These are phyloP conservation scores for Vimba vimba DNA, from an alignment of 2,113 vertebrate genomes.

Conservation along the genomic window DNA sequence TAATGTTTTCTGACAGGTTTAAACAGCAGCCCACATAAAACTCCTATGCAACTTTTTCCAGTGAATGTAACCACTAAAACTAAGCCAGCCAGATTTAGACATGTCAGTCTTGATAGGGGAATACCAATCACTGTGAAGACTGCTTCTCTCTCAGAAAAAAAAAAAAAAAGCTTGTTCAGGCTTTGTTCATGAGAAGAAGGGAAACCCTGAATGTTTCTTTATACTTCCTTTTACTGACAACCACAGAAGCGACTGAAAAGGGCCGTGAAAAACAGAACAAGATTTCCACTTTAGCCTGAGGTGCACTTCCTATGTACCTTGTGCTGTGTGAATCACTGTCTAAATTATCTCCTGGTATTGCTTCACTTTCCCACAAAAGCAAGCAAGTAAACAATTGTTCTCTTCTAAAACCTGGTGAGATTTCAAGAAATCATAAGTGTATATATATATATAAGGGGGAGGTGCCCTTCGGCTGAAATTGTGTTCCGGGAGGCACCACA, in stretches of 20 bases:
- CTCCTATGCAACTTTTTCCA: slow-evolving; percentile 52
- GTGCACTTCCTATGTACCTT: slow-evolving; percentile 23
- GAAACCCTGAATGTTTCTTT: slow-evolving; percentile 51
- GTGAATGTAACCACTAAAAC: slow-evolving; percentile 41
- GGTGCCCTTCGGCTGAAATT: too few relatives aligned
- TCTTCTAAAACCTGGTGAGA: neutral
- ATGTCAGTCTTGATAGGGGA: slow-evolving; percentile 50
- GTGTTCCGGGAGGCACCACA: too few relatives aligned
- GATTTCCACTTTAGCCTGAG: slow-evolving; percentile 43
- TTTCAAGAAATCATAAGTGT: neutral
- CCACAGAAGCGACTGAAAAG: slow-evolving; percentile 29
- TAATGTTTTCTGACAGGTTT: slow-evolving; percentile 48
- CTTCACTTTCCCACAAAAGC: slow-evolving; percentile 22
- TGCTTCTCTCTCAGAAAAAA: slow-evolving; percentile 22
- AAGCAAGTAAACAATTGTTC: neutral
- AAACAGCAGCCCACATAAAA: slow-evolving; percentile 35
- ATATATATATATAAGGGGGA: too few relatives aligned
- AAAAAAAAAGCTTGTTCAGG: slow-evolving; percentile 37
- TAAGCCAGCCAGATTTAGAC: slow-evolving; percentile 47
- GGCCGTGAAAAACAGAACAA: slow-evolving; percentile 32
- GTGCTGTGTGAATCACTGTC: slow-evolving; percentile 27
- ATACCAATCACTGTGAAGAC: slow-evolving; percentile 51
- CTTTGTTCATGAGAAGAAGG: slow-evolving; percentile 39
- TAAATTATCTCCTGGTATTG: slow-evolving; percentile 23
- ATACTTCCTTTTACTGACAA: slow-evolving; percentile 50